Evolutionary conservation across 1,140 invertebrate genomes (phyloP).

Genomic region (Drosophila ohnishii): DNA sequence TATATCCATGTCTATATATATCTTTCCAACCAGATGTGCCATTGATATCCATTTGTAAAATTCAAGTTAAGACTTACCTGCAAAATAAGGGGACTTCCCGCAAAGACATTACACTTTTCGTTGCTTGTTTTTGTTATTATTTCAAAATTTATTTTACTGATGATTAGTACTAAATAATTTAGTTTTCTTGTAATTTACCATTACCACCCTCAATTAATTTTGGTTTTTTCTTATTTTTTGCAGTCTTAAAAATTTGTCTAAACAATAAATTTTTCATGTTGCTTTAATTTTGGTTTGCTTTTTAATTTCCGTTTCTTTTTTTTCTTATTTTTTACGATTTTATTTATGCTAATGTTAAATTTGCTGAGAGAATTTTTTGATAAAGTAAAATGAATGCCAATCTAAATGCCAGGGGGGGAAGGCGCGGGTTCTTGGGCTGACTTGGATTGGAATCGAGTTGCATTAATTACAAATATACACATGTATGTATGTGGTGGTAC

Average conservation of each 20-base stretch:
- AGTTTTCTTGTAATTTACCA: conserved; percentile 50
- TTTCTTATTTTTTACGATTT: conserved; percentile 17
- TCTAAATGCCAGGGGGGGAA: conserved; percentile 41
- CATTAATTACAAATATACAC: conserved; percentile 48
- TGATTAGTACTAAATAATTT: conserved; percentile 77
- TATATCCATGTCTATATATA: not conserved
- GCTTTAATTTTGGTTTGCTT: conserved; percentile 44
- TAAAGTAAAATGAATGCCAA: conserved; percentile 58
- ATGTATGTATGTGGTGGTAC: conserved; percentile 40
- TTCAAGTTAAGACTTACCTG: not conserved
- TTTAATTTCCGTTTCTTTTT: conserved; percentile 14
- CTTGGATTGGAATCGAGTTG: conserved; percentile 34
- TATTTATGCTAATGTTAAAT: conserved; percentile 59
- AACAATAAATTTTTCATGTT: conserved; percentile 78
- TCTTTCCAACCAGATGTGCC: conserved; percentile 20
- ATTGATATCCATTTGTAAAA: conserved; percentile 12
- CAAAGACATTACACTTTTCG: not conserved
- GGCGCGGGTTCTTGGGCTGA: conserved; percentile 19
- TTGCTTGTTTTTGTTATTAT: conserved; percentile 38
- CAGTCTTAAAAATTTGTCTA: conserved; percentile 82
- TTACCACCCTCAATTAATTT: conserved; percentile 81
- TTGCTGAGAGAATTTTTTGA: conserved; percentile 60
- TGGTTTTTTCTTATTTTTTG: conserved; percentile 58
- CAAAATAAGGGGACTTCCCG: not conserved
- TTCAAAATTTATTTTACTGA: conserved; percentile 79